Base-by-base conservation (phyloP, 2,113 vertebrate species). In the Turnix velox region DNA sequence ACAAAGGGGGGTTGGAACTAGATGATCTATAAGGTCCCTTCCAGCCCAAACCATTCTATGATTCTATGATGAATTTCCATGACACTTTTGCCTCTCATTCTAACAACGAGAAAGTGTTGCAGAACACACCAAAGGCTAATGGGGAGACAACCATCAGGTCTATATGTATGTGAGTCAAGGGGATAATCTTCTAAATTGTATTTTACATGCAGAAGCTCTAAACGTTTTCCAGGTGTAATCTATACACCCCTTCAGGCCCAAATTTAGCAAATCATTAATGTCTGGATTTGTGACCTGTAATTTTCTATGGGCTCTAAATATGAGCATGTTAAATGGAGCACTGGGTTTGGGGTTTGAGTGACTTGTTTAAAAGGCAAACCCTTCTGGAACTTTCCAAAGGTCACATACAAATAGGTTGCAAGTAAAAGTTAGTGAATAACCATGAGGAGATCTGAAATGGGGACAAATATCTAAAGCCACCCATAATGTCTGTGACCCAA, bases 181-280 rank as follows among this genome's bases (percentile, higher is more conserved):
- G 77, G 33, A 93, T 91, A 71, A 93, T 88, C 80, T 77, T 87
- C 61, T 71, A 72, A 92, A 93, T 37, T 75, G 65, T 91, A 65
- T 75, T 95, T 80, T 20, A 90, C 77, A 92, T 78, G 81, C 61
- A 93, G 65, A 82, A 93, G 77, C 74, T 87, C 69, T 78, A 51
- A 84, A 92, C n/a, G 52, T 30, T 81, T 55, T 25, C 52, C 62
- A 87, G 45, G 80, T 76, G 92, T 92, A 95, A 94, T 91, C 90
- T 89, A 94, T 65, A 87, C 66, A 89, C 68, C 54, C 82, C 87
- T 89, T 92, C 71, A 87, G 87, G 84, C 78, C 37, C 54, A 72
- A 85, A 92, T 85, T 87, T 61, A 92, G 84, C 49, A 84, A 72
- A 89, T 39, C 66, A 87, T 87, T 95, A 87, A 87, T 16, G 33